Percentiles rank a stretch among this genome's conserved stretches.
Evolutionary conservation across 2,113 vertebrate species (phyloP).

Genomic region (Varanus komodoensis): DNA sequence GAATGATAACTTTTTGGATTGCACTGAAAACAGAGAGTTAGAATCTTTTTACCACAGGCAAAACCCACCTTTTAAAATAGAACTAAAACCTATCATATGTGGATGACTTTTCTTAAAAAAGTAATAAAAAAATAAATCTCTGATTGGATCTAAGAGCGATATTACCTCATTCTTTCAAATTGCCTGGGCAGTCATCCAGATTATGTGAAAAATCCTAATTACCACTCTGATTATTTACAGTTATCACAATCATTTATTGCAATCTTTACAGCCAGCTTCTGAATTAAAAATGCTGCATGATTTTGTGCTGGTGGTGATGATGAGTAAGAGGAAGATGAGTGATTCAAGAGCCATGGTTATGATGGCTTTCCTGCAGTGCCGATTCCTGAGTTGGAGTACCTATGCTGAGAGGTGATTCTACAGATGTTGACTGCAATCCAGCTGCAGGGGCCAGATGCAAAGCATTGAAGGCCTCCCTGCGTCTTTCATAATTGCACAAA

Average conservation of each 20-base stretch:
- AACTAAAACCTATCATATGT: not conserved
- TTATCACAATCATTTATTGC: not conserved
- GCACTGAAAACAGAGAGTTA: conserved; percentile 40
- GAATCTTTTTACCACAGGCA: not conserved
- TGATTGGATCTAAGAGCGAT: not conserved
- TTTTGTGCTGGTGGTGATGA: not conserved
- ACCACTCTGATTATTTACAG: not conserved
- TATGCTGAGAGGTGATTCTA: not conserved
- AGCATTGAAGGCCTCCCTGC: not conserved
- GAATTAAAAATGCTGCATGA: not conserved
- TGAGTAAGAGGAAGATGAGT: no score
- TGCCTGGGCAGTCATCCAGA: not conserved
- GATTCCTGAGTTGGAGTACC: not conserved
- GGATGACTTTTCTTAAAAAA: not conserved
- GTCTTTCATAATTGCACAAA: not conserved
- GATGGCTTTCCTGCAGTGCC: not conserved
- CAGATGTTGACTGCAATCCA: not conserved
- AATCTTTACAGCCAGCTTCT: not conserved
- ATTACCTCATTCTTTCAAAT: conserved; percentile 1
- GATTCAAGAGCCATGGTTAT: not conserved
- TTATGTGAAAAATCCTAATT: not conserved
- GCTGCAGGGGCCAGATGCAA: not conserved
- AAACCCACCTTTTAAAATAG: not conserved
- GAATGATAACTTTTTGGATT: conserved; percentile 53
- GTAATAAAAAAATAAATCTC: not conserved